phyloP scores from a whole-genome alignment of 2,797 vertebrate species.

The Clarias platycephalus region DNA sequence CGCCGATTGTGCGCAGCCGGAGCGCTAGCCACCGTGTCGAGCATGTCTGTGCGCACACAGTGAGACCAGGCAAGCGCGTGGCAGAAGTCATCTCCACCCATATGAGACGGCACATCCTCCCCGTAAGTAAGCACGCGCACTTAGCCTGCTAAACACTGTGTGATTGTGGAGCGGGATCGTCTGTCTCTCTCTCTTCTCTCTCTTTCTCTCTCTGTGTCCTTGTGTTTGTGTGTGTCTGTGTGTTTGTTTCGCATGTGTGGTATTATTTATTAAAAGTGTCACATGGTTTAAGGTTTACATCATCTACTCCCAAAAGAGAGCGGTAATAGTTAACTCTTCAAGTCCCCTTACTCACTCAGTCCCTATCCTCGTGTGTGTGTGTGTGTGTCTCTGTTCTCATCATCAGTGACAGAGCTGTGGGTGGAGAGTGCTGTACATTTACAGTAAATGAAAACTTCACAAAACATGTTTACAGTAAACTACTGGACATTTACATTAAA shows the following conservation, averaged over 20 bases:
- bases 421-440: background rate
- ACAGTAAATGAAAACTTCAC: background rate
- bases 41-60: constrained; percentile 66
- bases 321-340: constrained; percentile 80
- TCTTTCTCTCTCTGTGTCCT: background rate
- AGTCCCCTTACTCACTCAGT: constrained; percentile 54
- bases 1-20: constrained; percentile 86
- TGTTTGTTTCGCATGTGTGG: constrained; percentile 70
- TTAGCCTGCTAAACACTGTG: background rate
- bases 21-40: constrained; percentile 77
- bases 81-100: constrained; percentile 76
- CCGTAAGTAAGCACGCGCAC: background rate
- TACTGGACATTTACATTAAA: background rate
- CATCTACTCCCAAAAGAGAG: constrained; percentile 85
- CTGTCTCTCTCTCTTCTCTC: background rate
- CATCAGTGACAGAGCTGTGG: background rate
- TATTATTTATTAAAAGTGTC: constrained; percentile 90
- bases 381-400: background rate
- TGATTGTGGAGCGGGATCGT: background rate
- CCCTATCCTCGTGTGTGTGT: background rate
- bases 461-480: background rate
- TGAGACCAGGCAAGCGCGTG: constrained; percentile 75
- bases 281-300: constrained; percentile 92
- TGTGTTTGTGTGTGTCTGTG: constrained; percentile 38
- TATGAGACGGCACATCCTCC: constrained; percentile 81